A percentile compares a stretch with the other conserved stretches of the same genome.
Conservation (phyloP, 1,140 invertebrate genomes). For the Drosophila mojavensis region DNA sequence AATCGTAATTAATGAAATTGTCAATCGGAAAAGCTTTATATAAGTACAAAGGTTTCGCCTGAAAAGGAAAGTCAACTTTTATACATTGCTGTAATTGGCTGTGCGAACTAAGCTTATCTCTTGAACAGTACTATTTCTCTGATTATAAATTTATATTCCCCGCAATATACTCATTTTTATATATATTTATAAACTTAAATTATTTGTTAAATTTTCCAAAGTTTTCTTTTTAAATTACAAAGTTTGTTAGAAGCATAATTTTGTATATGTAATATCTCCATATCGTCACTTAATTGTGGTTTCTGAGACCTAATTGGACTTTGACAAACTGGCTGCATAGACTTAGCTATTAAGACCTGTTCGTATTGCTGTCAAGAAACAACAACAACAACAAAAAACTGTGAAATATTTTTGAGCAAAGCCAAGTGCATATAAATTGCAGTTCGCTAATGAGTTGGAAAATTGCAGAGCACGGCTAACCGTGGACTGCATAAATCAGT, state of each 20-base stretch:
- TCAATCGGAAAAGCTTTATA: background rate
- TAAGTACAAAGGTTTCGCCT: background rate
- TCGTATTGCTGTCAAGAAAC: conserved; percentile 12
- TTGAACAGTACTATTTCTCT: no score
- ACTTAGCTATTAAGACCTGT: conserved; percentile 23
- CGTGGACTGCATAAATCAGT: conserved; percentile 71
- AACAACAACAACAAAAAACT: conserved; percentile 2
- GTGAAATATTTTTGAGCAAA: conserved; percentile 32
- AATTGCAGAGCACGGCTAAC: conserved; percentile 57
- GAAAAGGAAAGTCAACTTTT: background rate
- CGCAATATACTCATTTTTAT: no score
- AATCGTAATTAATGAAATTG: conserved; percentile 5
- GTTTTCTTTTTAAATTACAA: background rate
- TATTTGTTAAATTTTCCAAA: no score
- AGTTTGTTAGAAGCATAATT: no score
- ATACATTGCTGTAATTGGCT: no score
- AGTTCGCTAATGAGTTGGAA: conserved; percentile 70
- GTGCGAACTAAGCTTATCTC: no score
- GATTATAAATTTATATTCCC: no score
- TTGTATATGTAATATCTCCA: no score
- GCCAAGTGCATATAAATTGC: conserved; percentile 51
- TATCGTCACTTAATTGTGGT: no score
- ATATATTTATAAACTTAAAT: no score
- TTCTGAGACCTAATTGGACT: no score
- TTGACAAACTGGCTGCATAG: conserved; percentile 4